Base-by-base conservation (phyloP, 2,888 invertebrate genomes). In the Tromatobia lineatoria region DNA sequence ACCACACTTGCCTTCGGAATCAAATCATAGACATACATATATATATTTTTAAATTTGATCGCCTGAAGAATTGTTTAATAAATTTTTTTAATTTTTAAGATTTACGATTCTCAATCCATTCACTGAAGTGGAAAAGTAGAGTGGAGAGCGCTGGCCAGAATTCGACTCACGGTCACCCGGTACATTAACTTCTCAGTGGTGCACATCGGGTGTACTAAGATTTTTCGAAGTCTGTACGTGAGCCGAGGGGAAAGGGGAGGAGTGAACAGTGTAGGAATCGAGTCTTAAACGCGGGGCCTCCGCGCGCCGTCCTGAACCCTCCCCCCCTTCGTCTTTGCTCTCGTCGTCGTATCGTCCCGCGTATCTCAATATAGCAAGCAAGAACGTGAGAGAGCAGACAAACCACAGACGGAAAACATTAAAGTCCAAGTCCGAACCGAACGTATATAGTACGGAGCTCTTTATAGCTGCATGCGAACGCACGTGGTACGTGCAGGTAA, bases 191-290 rank as follows among this genome's bases (percentile, higher is more conserved):
- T 78, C 47, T 69, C n/a, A 45, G 61, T 74, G 47, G 70, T 80
- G 77, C 69, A 78, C 64, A 84, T 64, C 84, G 84, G 84, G 84
- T 84, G 84, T 81, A 73, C 69, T 81, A 52, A 61, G 38, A 70
- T 75, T 78, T 80, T 81, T 78, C 20, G 69, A 80, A 38, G 38
- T 54, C 66, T 10, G 10, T 25, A 54, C 20, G 20, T 23, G 34
- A 15, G 23, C 0, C 47, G 18, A 10, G 42, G 18, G 38, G 10
- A 42, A 3, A 29, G 25, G 23, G 25, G 50, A 34, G 38, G 38
- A 18, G 1, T 25, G 15, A 25, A 18, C 20, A 45, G 42, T n/a
- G 25, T 45, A 57, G 47, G 75, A 71, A 34, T 50, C 52, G 61
- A 38, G 29, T 42, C 57, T 59, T 71, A 54, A 66, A 67, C 76